Evolutionary conservation across 2,888 invertebrate species (phyloP), one percentile per base, ranked within the genome.

Genomic region (Pristionchus mayeri): DNA sequence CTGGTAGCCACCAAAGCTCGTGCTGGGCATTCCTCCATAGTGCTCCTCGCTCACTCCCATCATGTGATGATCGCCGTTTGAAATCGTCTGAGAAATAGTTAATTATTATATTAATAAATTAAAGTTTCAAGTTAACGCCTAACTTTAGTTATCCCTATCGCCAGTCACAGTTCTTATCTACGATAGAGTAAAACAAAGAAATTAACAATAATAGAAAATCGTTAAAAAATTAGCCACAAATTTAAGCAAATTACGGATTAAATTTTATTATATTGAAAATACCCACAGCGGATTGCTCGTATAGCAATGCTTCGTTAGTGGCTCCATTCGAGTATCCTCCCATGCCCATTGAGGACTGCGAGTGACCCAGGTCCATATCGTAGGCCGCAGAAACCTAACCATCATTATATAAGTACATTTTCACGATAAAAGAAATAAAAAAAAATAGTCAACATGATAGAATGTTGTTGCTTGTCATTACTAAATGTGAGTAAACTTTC

Each of bases 361-460:
- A 71, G 67, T 71, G 40, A n/a, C 40, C 67, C 71, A 71, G 40
- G 40, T 71, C 71, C 71, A 71, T 40, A 13, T 71, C 71, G n/a
- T 71, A 71, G 18, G 40, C 40, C 40, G 63, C 30, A 1, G 63
- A 63, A 4, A 71, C 71, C 71, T 71, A 21, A n/a, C n/a, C 18
- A 34, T n/a, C 3, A 27, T 27, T 67, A 4, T 67, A 37, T 6
- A 18, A 21, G 21, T 67, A 37, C 21, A 21, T 27, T 9, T 67
- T 7, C 6, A 63, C 0, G 13, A 11, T 37, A 6, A 37, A 16
- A 18, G 13, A 3, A 18, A 11, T 6, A 27, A 71, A n/a, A n/a
- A n/a, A n/a, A n/a, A n/a, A n/a, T n/a, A n/a, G n/a, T n/a, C n/a
- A n/a, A n/a, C n/a, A n/a, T n/a, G n/a, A n/a, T n/a, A n/a, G n/a